Evolutionary conservation across 2,797 vertebrate genomes (phyloP), one percentile per base, ranked within the genome.

Genomic region (Falco cherrug): DNA sequence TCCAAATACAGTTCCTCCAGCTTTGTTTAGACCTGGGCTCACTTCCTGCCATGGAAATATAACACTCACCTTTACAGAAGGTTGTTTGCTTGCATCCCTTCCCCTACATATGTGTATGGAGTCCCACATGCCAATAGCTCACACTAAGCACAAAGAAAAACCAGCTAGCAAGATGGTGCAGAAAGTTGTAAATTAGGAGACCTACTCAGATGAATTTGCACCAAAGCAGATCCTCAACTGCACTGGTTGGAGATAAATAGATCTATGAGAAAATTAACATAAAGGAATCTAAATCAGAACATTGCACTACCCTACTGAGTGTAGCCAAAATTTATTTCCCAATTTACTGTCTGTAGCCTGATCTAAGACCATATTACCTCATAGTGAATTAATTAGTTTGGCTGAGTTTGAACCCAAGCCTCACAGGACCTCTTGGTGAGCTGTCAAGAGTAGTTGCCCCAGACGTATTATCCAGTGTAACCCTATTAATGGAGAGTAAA

Each of bases 21-120:
- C 39, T 82, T 63, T 37, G 5, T 56, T 87, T 64, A 57, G 71
- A 65, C 24, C 17, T 45, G 10, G n/a, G 5, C 31, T 80, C 41
- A 25, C 15, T 86, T 85, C 4, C 65, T 78, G n/a, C 45, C 45
- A 5, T 6, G 28, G 43, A 73, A 69, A 73, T 33, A 33, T 8
- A n/a, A 24, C 13, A 39, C 26, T 87, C 16, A 41, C 18, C 37
- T 78, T 76, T 41, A 79, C 22, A 60, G 47, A 76, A 71, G 25
- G 8, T 24, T 71, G 12, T 12, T 83, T 47, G 6, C 20, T 71
- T 29, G 20, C 16, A 73, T 39, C 21, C 21, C 28, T 65, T 73
- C 19, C 26, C 50, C 16, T 48, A 0, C 1, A 2, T 2, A 7
- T 9, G 9, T 15, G 14, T 17, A 19, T 56, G 33, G 17, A 20